Percentiles rank a stretch among this genome's conserved stretches.
Conservation (phyloP, 1,140 invertebrate genomes). For the Bombus picipes region DNA sequence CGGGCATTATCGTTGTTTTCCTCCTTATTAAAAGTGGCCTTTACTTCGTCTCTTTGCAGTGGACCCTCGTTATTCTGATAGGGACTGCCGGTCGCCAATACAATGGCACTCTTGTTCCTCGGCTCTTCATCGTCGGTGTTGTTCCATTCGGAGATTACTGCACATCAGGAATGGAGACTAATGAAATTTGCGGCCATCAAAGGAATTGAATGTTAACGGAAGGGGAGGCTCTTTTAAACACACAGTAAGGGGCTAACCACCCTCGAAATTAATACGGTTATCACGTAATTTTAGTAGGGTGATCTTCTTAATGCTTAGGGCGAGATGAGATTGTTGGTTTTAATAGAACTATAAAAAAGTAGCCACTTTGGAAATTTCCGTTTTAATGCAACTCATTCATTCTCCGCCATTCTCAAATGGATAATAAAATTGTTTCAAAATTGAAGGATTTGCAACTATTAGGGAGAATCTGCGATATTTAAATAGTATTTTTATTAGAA, state of each 20-base stretch:
- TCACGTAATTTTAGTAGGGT: background rate
- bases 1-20: constrained; percentile 78
- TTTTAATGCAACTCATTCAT: background rate
- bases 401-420: background rate
- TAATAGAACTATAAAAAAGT: background rate
- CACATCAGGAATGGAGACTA: constrained; percentile 61
- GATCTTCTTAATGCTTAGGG: background rate
- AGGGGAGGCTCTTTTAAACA: background rate
- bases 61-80: constrained; percentile 85
- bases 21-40: constrained; percentile 84
- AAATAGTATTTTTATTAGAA: background rate
- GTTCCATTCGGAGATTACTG: constrained; percentile 87
- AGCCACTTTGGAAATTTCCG: background rate
- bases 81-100: constrained; percentile 76
- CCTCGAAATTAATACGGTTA: constrained; percentile 5
- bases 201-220: background rate
- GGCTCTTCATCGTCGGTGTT: constrained; percentile 86
- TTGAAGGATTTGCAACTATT: background rate
- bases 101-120: constrained; percentile 81
- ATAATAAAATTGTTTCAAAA: background rate
- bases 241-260: background rate
- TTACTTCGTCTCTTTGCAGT: constrained; percentile 87
- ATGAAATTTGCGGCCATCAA: constrained; percentile 53
- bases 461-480: no score
- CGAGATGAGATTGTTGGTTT: background rate